A percentile compares a stretch with the other conserved stretches of the same genome.
These are phyloP conservation scores for Silurus asotus DNA, from an alignment of 2,113 vertebrate genomes.

Conservation along the genomic window DNA sequence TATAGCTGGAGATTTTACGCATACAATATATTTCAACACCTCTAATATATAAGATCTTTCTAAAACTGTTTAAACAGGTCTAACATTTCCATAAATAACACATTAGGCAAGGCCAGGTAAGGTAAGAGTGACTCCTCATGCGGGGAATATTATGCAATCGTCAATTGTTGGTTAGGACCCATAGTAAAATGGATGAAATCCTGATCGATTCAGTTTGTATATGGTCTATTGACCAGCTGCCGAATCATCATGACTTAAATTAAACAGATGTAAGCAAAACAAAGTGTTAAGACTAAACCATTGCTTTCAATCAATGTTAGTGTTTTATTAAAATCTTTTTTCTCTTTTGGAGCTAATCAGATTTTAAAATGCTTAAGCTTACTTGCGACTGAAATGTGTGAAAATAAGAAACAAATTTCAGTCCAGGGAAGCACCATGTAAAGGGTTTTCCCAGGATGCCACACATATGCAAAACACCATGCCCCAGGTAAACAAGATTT, in stretches of 20 bases:
- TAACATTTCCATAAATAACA: background rate
- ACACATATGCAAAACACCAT: slow-evolving; percentile 8
- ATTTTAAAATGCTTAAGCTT: background rate
- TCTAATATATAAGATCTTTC: background rate
- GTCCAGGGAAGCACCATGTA: slow-evolving; percentile 1
- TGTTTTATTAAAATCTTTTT: background rate
- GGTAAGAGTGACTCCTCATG: background rate
- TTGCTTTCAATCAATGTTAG: background rate
- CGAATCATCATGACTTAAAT: background rate
- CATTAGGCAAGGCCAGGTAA: background rate
- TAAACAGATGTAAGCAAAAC: background rate
- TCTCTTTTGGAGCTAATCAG: background rate
- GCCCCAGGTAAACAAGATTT: background rate
- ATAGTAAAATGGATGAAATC: background rate
- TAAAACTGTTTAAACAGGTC: background rate
- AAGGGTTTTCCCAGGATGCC: slow-evolving; percentile 7
- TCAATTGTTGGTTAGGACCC: background rate
- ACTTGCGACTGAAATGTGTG: background rate
- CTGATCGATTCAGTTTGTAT: background rate
- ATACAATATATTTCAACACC: background rate
- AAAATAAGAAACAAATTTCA: slow-evolving; percentile 9
- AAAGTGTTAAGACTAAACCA: too few relatives aligned
- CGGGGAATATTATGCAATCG: background rate
- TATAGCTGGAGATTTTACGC: background rate
- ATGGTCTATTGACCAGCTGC: background rate